These are phyloP conservation scores for Microcebus jonahi DNA, from an alignment of 2,113 vertebrate genomes.

Conservation along the genomic window DNA sequence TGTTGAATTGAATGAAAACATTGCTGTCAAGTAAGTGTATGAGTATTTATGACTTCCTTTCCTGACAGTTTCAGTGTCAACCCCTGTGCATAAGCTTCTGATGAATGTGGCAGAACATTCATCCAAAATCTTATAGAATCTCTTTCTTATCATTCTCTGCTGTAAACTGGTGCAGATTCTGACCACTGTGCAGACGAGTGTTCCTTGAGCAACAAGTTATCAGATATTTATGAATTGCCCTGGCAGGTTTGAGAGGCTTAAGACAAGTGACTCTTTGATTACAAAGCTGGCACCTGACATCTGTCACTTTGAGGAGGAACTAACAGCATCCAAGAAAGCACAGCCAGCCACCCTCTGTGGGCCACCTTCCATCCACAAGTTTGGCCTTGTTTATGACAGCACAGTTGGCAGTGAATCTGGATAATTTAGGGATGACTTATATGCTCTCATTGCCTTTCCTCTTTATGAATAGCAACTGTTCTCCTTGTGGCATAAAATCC, in stretches of 20 bases:
- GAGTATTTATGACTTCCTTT: constrained; percentile 21
- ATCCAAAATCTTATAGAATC: neutral
- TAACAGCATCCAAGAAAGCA: neutral
- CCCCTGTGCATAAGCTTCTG: neutral
- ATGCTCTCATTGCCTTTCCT: neutral
- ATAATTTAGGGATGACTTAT: constrained; percentile 40
- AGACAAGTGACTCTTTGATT: constrained; percentile 49
- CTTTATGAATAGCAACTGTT: constrained; percentile 43
- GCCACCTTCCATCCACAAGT: neutral
- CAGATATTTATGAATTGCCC: constrained; percentile 55
- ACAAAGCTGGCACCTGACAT: constrained; percentile 45
- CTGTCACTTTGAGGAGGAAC: constrained; percentile 52
- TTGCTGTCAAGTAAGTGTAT: neutral
- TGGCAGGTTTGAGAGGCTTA: constrained; percentile 17
- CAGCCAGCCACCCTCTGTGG: neutral
- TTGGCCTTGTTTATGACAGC: constrained; percentile 30
- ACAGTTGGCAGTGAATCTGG: neutral
- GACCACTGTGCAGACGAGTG: neutral
- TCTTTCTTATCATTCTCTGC: neutral
- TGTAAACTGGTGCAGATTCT: neutral
- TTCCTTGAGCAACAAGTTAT: constrained; percentile 15
- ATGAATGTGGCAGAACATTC: neutral
- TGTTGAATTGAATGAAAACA: neutral
- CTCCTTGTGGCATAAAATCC: neutral
- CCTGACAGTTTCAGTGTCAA: neutral